These are phyloP conservation scores for Bovichtus diacanthus DNA, from an alignment of 2,797 vertebrate species.

Conservation along the genomic window DNA sequence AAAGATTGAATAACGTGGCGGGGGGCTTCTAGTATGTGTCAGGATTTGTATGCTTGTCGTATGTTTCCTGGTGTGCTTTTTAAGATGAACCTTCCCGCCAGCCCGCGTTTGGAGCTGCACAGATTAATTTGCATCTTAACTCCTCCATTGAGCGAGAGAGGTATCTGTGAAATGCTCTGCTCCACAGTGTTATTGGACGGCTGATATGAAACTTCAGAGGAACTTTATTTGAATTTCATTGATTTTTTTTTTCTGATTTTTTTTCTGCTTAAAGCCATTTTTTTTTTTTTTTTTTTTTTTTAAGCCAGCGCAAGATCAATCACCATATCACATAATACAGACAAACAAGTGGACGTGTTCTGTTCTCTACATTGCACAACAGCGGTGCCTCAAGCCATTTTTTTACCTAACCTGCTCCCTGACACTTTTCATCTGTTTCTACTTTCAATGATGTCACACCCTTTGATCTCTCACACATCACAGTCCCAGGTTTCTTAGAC, in stretches of 20 bases:
- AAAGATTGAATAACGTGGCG: constrained; percentile 60
- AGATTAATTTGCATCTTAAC: constrained; percentile 47
- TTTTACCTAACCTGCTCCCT: constrained; percentile 21
- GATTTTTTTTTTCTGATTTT: constrained; percentile 20
- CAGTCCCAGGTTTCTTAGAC: constrained; percentile 16
- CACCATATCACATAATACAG: constrained; percentile 24
- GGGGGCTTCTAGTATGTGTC: constrained; percentile 18
- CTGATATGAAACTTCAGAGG: constrained; percentile 35
- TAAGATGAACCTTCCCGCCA: constrained; percentile 12
- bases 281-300: constrained; percentile 18
- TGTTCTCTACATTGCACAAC: constrained; percentile 5
- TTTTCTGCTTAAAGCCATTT: not conserved
- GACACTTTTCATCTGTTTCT: constrained; percentile 38
- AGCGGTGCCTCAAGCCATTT: constrained; percentile 34
- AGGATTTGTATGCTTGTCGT: constrained; percentile 28
- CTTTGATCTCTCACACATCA: constrained; percentile 27
- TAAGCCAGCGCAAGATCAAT: constrained; percentile 5
- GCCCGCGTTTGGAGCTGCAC: constrained; percentile 10
- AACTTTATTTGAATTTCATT: constrained; percentile 43
- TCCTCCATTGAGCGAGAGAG: constrained; percentile 25
- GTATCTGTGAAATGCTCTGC: constrained; percentile 30
- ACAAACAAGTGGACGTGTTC: constrained; percentile 26
- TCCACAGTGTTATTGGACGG: constrained; percentile 6
- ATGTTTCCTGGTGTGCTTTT: constrained; percentile 10
- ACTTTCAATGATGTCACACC: not conserved